Evolutionary conservation across 2,113 vertebrate species (phyloP), one percentile per base, ranked within the genome.

Genomic region (Corydoras maculifer): DNA sequence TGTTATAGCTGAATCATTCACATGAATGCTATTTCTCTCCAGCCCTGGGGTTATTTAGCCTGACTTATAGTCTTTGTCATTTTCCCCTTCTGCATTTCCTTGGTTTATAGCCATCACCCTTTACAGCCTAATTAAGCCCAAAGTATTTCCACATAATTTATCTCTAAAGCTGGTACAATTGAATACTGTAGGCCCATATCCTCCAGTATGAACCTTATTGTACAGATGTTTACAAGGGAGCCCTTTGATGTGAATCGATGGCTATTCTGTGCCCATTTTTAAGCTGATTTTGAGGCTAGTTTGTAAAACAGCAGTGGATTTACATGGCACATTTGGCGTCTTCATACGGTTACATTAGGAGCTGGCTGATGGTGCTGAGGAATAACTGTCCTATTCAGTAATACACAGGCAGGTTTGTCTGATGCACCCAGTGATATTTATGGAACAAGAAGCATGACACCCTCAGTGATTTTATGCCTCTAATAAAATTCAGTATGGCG

Each of bases 381-480:
- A 60, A 67, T 73, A 61, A 68, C 72, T 67, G 65, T 74, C 72
- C 65, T 68, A 62, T 74, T 74, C 65, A 74, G 31, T 68, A 62
- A 74, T 51, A 74, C 72, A 74, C 65, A 68, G 65, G 65, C 59
- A 68, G 57, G 62, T 70, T 66, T 66, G 67, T 61, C n/a, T 58
- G 58, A 43, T 70, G 71, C 71, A 66, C 58, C 51, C 67, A 61
- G 29, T 73, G 67, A 73, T 70, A 73, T 73, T 61, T 77, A 70
- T 60, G 62, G 61, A 68, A 60, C 15, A 48, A 62, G 75, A 51
- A 77, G 62, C 50, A 65, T 61, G 54, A 77, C 64, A 73, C 64
- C 64, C 72, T 68, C 58, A 68, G 60, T 74, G 72, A 74, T 74
- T 74, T 74, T 74, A 74, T 61, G 65, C 65, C 58, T 51, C 68